These are phyloP conservation scores for Erebia epiphron DNA, from an alignment of 2,888 invertebrate species.

Conservation along the genomic window DNA sequence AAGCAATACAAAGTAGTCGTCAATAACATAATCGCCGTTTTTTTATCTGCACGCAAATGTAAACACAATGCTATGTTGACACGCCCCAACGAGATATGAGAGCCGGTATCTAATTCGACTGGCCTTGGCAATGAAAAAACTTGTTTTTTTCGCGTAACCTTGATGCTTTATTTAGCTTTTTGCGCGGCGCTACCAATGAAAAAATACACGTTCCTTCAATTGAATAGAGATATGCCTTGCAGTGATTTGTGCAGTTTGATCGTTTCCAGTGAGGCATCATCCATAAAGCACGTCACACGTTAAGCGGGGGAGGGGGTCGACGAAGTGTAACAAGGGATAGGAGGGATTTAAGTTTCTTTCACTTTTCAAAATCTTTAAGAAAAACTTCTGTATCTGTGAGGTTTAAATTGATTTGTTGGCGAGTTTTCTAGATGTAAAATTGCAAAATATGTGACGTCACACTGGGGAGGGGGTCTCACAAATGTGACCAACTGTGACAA, in stretches of 20 bases:
- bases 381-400: no score
- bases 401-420: no score
- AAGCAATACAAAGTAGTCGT: constrained; percentile 14
- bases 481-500: no score
- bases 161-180: constrained; percentile 61
- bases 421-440: no score
- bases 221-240: background rate
- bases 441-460: no score
- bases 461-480: no score
- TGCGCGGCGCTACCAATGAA: constrained; percentile 49
- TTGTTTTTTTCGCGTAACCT: constrained; percentile 66
- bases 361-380: no score
- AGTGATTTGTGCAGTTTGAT: background rate
- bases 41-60: constrained; percentile 66
- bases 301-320: no score
- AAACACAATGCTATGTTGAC: constrained; percentile 74
- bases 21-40: constrained; percentile 50
- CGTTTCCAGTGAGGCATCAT: background rate
- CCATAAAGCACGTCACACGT: no score
- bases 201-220: constrained; percentile 29
- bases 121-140: constrained; percentile 82
- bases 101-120: constrained; percentile 74
- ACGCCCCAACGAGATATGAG: constrained; percentile 67
- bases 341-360: no score
- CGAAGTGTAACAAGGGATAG: no score